Percentiles rank a stretch among this genome's conserved stretches.
Evolutionary conservation across 2,888 invertebrate genomes (phyloP).

Genomic region (Creontiades dilutus): DNA sequence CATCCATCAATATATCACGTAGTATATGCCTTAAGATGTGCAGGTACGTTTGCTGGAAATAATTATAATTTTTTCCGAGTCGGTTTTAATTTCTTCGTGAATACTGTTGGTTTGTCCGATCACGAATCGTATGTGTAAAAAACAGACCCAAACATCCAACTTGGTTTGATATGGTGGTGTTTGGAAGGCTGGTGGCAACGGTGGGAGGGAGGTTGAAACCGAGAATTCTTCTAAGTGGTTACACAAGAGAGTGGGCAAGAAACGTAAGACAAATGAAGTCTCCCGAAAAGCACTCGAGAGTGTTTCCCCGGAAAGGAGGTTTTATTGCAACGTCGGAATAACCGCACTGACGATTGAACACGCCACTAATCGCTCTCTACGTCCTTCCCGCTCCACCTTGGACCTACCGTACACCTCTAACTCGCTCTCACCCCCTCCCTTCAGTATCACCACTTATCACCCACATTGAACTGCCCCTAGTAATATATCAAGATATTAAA

Average conservation of each 20-base stretch:
- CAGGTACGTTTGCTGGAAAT: too few relatives aligned
- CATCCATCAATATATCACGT: too few relatives aligned
- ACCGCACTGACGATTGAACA: slow-evolving; percentile 32
- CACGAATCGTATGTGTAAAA: too few relatives aligned
- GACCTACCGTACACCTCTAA: neutral
- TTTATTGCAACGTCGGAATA: slow-evolving; percentile 39
- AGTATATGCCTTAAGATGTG: too few relatives aligned
- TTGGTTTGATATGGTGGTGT: too few relatives aligned
- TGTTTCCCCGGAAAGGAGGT: slow-evolving; percentile 12
- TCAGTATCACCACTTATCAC: too few relatives aligned
- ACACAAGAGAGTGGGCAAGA: slow-evolving; percentile 35
- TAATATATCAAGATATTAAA: neutral
- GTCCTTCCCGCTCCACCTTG: neutral
- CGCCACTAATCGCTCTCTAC: slow-evolving; percentile 6
- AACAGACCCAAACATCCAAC: too few relatives aligned
- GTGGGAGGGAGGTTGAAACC: neutral
- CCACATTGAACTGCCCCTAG: neutral
- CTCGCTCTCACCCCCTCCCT: neutral
- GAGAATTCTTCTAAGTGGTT: slow-evolving; percentile 39
- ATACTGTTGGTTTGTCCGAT: too few relatives aligned
- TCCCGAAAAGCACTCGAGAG: slow-evolving; percentile 32
- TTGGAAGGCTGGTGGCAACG: too few relatives aligned
- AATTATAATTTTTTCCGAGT: too few relatives aligned
- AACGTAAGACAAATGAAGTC: slow-evolving; percentile 39
- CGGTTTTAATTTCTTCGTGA: too few relatives aligned